Conservation (phyloP, 2,888 invertebrate genomes). For the Eupithecia subfuscata region DNA sequence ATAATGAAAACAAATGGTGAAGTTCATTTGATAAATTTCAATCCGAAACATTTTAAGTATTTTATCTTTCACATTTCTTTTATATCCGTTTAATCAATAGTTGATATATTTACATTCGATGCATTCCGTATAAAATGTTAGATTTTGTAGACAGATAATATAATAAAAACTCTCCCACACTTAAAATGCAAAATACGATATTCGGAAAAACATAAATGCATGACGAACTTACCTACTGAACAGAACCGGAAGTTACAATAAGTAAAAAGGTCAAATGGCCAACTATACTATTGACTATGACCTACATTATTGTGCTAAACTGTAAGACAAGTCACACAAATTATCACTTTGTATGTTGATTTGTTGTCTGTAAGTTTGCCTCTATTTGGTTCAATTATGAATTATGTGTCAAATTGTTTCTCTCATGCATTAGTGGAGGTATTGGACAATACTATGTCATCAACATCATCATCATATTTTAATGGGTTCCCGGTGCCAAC, state of each 20-base stretch:
- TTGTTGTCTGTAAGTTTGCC: slow-evolving; percentile 16
- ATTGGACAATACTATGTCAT: background rate
- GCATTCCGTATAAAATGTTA: slow-evolving; percentile 19
- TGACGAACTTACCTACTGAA: background rate
- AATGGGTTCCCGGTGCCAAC: too few species aligned
- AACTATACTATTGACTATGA: slow-evolving; percentile 20
- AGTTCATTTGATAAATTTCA: slow-evolving; percentile 23
- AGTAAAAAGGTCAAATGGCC: slow-evolving; percentile 4
- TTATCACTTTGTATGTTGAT: slow-evolving; percentile 28
- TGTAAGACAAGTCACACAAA: slow-evolving; percentile 29
- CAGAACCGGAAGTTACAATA: background rate
- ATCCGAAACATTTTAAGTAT: slow-evolving; percentile 27
- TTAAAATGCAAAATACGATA: slow-evolving; percentile 3
- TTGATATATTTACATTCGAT: slow-evolving; percentile 29
- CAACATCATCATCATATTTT: background rate
- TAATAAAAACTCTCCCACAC: background rate
- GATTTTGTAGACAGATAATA: background rate
- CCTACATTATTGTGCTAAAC: slow-evolving; percentile 32
- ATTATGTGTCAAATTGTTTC: slow-evolving; percentile 17
- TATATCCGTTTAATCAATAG: slow-evolving; percentile 30
- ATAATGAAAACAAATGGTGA: slow-evolving; percentile 29
- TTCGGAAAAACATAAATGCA: background rate
- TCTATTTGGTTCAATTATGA: slow-evolving; percentile 26
- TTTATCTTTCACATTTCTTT: slow-evolving; percentile 31
- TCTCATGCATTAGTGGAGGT: background rate